Conservation (phyloP, 1,140 invertebrate species). For the Solenopsis invicta region DNA sequence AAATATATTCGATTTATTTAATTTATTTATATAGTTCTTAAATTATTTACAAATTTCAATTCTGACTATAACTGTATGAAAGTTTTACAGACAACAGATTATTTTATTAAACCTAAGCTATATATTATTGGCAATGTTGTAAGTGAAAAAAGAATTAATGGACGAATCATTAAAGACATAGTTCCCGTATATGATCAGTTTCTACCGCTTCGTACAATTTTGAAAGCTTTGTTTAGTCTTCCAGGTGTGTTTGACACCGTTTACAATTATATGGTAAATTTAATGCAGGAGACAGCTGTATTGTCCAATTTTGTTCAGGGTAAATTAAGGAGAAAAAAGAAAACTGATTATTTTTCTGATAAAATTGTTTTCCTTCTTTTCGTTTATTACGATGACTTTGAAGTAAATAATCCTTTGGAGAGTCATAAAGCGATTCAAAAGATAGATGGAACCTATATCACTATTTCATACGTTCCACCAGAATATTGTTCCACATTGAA, state of each 20-base stretch:
- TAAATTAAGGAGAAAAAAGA: conserved; percentile 1
- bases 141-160: conserved; percentile 1
- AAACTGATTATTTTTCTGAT: not conserved
- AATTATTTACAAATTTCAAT: not conserved
- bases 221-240: conserved; percentile 2
- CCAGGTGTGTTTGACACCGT: not conserved
- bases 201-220: not conserved
- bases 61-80: not conserved
- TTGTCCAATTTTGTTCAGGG: not conserved
- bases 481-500: not conserved
- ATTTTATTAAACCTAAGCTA: not conserved
- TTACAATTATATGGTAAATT: not conserved
- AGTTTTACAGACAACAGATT: not conserved
- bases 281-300: not conserved
- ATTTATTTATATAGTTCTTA: not conserved
- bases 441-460: not conserved
- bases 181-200: not conserved
- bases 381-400: not conserved
- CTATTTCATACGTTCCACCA: not conserved
- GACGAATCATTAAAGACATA: not conserved
- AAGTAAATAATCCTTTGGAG: not conserved
- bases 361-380: not conserved
- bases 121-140: not conserved
- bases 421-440: conserved; percentile 3
- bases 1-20: not conserved